Evolutionary conservation across 2,797 vertebrate species (phyloP), one percentile per base, ranked within the genome.

Genomic region (Coregonus ussuriensis): DNA sequence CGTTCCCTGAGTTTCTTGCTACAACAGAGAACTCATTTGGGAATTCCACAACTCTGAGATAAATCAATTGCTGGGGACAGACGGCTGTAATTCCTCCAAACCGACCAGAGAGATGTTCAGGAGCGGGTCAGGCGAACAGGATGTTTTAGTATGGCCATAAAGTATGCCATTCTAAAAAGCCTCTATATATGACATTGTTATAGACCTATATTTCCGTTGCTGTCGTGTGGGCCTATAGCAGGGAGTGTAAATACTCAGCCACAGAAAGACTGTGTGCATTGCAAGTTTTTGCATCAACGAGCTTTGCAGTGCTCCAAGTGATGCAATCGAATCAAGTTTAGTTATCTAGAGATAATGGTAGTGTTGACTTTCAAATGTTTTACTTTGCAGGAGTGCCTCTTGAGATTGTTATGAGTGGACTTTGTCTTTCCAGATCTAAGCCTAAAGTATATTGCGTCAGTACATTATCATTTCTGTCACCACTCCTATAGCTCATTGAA

Each of bases 21-120:
- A 88, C 91, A 88, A 87, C 93, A 88, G 86, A 86, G 93, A 95
- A 90, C 93, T 91, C 93, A 93, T 94, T 93, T 94, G 95, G 95
- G 94, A 95, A 96, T 97, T 96, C 94, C 91, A 95, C 89, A 81
- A 93, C 91, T 83, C 91, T 95, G 92, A 95, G 93, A 94, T 95
- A 92, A 95, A 91, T 86, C 91, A 5, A 25, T 92, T 79, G 91
- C 92, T 91, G 90, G 85, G 92, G 91, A 88, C 31, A 87, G 15
- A 77, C 65, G 77, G 87, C 90, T 90, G 72, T 93, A 93, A 93
- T 90, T 93, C 94, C 89, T 84, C 82, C 90, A 59, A 56, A 1
- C 16, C 33, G 53, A 72, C 6, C 16, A 87, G 90, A 93, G 87
- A 66, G 87, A 82, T 89, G 89, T 93, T 86, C 92, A 91, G 91